Base-by-base conservation (phyloP, 2,888 invertebrate genomes). In the Spodoptera littoralis region DNA sequence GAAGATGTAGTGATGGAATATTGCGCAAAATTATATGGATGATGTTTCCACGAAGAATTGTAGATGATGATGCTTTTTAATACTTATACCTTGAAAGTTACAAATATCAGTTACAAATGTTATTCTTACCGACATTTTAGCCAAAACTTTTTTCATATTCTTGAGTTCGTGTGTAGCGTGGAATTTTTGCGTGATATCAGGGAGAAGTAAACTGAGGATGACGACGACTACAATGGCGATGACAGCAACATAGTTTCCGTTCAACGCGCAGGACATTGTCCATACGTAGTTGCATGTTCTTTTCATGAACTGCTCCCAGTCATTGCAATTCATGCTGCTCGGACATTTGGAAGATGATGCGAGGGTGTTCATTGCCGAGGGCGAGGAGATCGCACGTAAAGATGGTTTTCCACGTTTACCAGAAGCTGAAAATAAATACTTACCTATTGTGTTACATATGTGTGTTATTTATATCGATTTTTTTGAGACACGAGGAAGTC, bases 131-230 rank as follows among this genome's bases (percentile, higher is more conserved):
- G 87, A 76, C 77, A 93, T 85, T 42, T 82, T 56, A 62, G 83
- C 64, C 24, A 92, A 18, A 36, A 88, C 79, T 68, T 88, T 87
- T 68, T 90, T 91, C 69, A 92, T 85, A 24, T 72, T 68, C 44
- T 88, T 90, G 41, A 92, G 65, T 44, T 92, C 90, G 3, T 80
- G 84, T 2, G 76, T 81, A 42, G 83, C 83, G 11, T 86, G 84
- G 6, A 90, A 73, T 70, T 85, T 89, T 44, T 88, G 85, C 0
- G 88, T 84, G 48, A 91, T 80, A 45, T 89, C 86, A 0, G 92
- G 90, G 2, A 92, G 72, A 0, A 92, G 62, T 41, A 90, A 84
- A 47, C 85, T 88, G 2, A 92, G 75, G 4, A 89, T 44, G 2
- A 91, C 76, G 1, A 92, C 80, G 2, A 88, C 50, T 3, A 88